A percentile compares a stretch with the other conserved stretches of the same genome.
Conservation (phyloP, 23 tunicate genomes). For the Clavelina lepadiformis region DNA sequence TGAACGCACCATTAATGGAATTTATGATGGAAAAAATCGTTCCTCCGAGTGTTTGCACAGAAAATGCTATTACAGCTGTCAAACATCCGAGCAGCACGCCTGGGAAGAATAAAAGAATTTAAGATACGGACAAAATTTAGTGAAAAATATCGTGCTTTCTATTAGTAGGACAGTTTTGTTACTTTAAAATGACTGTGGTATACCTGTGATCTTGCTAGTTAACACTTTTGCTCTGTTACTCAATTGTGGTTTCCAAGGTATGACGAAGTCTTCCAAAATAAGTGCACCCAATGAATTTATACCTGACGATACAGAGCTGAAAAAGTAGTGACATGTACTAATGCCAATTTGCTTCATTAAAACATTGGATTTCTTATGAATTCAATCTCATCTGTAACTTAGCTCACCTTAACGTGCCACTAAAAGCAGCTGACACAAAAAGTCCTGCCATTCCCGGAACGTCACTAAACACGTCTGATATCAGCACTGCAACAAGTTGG, state of each 20-base stretch:
- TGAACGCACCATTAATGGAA: conserved; percentile 7
- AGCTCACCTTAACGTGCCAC: conserved; percentile 37
- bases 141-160: not conserved
- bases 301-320: conserved; percentile 24
- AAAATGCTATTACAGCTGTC: too few species aligned
- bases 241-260: conserved; percentile 7
- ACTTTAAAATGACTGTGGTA: not conserved
- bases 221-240: not conserved
- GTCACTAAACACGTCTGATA: conserved; percentile 23
- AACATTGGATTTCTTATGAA: too few species aligned
- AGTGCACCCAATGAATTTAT: conserved; percentile 13
- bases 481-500: conserved; percentile 27
- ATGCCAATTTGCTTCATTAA: too few species aligned
- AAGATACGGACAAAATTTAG: not conserved
- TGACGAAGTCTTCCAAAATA: conserved; percentile 17
- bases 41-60: not conserved
- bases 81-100: too few species aligned
- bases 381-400: too few species aligned
- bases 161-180: not conserved
- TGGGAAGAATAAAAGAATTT: not conserved
- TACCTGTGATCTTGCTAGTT: conserved; percentile 21
- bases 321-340: too few species aligned
- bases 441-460: conserved; percentile 41
- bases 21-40: conserved; percentile 5
- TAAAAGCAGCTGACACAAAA: conserved; percentile 30